Conservation (phyloP, 1,140 invertebrate genomes). For the Gryon sp. region DNA sequence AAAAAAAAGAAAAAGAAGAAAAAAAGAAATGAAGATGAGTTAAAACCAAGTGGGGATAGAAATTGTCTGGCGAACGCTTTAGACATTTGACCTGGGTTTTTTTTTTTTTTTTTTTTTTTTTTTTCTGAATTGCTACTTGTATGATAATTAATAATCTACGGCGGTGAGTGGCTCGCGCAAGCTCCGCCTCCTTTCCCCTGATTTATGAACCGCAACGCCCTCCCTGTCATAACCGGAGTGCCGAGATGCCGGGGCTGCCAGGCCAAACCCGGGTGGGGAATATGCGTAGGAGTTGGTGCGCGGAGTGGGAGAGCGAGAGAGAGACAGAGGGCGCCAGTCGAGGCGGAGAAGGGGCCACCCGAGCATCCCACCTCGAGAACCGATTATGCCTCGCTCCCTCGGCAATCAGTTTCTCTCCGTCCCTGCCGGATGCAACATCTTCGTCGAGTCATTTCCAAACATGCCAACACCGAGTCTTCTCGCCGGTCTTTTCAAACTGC, state of each 20-base stretch:
- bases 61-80: not conserved
- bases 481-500: too few species aligned
- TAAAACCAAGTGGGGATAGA: not conserved
- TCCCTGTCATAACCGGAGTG: slow-evolving; percentile 76
- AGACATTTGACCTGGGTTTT: not conserved
- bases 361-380: slow-evolving; percentile 37
- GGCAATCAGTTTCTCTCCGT: slow-evolving; percentile 74
- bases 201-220: slow-evolving; percentile 80
- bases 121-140: slow-evolving; percentile 35
- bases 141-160: slow-evolving; percentile 79
- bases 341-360: too few species aligned
- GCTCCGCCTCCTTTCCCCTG: slow-evolving; percentile 74
- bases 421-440: slow-evolving; percentile 66
- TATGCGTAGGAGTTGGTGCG: not conserved
- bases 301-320: slow-evolving; percentile 40
- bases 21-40: too few species aligned
- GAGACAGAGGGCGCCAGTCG: too few species aligned
- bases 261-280: slow-evolving; percentile 29
- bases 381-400: slow-evolving; percentile 51
- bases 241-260: slow-evolving; percentile 20
- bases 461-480: too few species aligned
- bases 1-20: too few species aligned
- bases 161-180: slow-evolving; percentile 75
- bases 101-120: not conserved
- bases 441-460: slow-evolving; percentile 8